Base-by-base conservation (phyloP, 2,113 vertebrate genomes). In the Cairina moschata region DNA sequence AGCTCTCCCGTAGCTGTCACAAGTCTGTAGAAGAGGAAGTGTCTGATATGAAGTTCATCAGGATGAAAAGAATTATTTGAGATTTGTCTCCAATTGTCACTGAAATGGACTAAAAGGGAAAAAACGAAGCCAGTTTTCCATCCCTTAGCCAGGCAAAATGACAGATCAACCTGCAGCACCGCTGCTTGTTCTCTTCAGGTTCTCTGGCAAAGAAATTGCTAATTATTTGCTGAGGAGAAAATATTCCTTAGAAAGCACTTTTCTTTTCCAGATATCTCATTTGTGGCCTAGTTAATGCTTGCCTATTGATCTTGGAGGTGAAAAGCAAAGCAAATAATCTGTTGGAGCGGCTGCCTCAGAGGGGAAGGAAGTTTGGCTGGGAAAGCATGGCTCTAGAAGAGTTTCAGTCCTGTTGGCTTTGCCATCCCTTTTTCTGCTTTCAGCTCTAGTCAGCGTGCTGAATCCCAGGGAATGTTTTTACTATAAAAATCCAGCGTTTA, bases 191-290 rank as follows among this genome's bases (percentile, higher is more conserved):
- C 25, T 82, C 74, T n/a, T 32, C 11, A 34, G 67, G 31, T 58
- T 75, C 54, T 65, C 58, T 34, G 50, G 63, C 36, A 79, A 85
- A 94, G 66, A 78, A 92, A 94, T 65, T 65, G 55, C 52, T 73
- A 79, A 42, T 72, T 97, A 84, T 50, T 82, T 89, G 44, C 66
- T 58, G 69, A 80, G 81, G 15, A 79, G n/a, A 91, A 91, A 88
- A 89, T 93, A 69, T n/a, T 93, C 95, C 83, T 88, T 91, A 76
- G 83, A 91, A 94, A 86, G 66, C 71, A 83, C 31, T 68, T 93
- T 83, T 72, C 21, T 87, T 79, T 87, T 79, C 62, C 31, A 60
- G 42, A 6, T 91, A 58, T 60, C 71, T 66, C 62, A 50, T 83
- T 86, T 48, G 42, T 34, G 56, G 88, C 86, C 76, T 78, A 94